These are phyloP conservation scores for Liodrosophila aerea DNA, from an alignment of 2,888 invertebrate species.

Conservation along the genomic window DNA sequence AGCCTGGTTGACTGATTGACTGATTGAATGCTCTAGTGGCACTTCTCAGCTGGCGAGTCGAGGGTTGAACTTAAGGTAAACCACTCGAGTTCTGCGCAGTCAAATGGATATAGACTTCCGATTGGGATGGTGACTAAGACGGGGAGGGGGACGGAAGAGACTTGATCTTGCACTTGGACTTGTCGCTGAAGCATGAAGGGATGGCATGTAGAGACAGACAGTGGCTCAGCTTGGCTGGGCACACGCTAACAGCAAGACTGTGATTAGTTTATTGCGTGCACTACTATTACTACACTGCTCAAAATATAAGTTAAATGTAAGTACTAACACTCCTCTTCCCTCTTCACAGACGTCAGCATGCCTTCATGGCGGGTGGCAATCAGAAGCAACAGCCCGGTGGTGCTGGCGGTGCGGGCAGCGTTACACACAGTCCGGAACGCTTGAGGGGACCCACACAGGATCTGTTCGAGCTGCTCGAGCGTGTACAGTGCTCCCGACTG, in stretches of 20 bases:
- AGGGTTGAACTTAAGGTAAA: conserved; percentile 15
- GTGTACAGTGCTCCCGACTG: conserved; percentile 95
- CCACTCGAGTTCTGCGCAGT: conserved; percentile 50
- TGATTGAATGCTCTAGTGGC: conserved; percentile 14
- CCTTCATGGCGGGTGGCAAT: conserved; percentile 78
- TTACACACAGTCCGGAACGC: conserved; percentile 82
- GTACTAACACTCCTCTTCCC: conserved; percentile 6
- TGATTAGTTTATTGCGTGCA: conserved; percentile 67
- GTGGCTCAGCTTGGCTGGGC: conserved; percentile 24
- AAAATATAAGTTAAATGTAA: too few species aligned
- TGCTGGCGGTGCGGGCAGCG: conserved; percentile 61
- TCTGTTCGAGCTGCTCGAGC: conserved; percentile 96
- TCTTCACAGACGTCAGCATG: conserved; percentile 86
- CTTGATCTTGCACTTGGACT: conserved; percentile 21
- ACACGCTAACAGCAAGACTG: conserved; percentile 19
- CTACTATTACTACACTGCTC: conserved; percentile 47
- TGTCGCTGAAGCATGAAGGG: conserved; percentile 66
- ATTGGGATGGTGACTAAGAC: too few species aligned
- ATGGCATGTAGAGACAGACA: conserved; percentile 47
- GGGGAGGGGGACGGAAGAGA: conserved; percentile 5
- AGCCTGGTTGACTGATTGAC: too few species aligned
- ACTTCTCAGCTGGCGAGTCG: conserved; percentile 13
- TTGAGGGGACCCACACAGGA: conserved; percentile 86
- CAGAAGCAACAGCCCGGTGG: conserved; percentile 68
- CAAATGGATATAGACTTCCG: conserved; percentile 65